phyloP scores from a whole-genome alignment of 2,113 vertebrate genomes.

The Elanoides forficatus region DNA sequence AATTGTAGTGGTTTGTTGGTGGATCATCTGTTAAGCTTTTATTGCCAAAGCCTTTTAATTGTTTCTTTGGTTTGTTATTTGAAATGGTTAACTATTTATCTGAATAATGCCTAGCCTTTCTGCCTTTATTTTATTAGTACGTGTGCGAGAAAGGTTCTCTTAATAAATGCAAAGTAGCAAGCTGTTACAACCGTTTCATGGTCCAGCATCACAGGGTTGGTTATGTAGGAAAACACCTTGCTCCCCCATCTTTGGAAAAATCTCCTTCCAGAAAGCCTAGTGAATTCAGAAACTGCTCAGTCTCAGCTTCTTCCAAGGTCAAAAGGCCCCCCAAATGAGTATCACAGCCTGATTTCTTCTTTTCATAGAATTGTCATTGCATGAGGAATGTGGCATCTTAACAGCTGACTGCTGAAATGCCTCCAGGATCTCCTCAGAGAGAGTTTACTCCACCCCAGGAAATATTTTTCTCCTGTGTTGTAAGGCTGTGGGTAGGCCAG shows the following conservation, averaged over 20 bases:
- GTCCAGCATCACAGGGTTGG: neutral
- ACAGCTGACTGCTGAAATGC: neutral
- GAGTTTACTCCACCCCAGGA: neutral
- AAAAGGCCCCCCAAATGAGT: neutral
- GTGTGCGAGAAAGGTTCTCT: neutral
- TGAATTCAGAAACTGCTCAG: neutral
- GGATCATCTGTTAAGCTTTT: constrained; percentile 25
- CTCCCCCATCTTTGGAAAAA: neutral
- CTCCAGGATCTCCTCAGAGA: neutral
- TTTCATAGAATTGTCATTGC: neutral
- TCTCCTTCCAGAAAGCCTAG: neutral
- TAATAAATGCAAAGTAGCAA: neutral
- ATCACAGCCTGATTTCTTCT: neutral
- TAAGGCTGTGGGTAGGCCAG: neutral
- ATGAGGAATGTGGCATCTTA: neutral
- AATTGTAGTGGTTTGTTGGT: neutral
- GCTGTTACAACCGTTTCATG: neutral
- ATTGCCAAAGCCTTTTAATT: constrained; percentile 24
- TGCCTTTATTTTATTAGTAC: neutral
- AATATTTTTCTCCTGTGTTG: neutral
- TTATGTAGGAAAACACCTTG: neutral
- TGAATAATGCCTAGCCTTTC: neutral
- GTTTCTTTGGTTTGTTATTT: constrained; percentile 31
- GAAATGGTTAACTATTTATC: neutral
- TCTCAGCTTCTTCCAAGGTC: neutral